A percentile compares a stretch with the other conserved stretches of the same genome.
Conservation (phyloP, 2,888 invertebrate species). For the Meghimatium bilineatum region DNA sequence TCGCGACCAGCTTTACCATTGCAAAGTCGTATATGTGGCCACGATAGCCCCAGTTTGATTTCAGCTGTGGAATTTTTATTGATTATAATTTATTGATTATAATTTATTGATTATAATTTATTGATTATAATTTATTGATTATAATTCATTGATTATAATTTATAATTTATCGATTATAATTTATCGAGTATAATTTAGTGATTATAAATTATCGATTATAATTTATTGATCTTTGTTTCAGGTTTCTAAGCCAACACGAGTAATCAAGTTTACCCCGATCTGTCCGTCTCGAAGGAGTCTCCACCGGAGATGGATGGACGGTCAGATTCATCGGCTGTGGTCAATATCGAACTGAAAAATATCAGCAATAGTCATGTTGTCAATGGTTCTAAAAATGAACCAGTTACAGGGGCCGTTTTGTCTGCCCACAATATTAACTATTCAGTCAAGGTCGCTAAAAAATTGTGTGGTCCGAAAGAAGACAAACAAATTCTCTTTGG, state of each 20-base stretch:
- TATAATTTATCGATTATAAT: too few species aligned
- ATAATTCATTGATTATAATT: too few species aligned
- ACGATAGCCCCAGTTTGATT: too few species aligned
- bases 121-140: not conserved
- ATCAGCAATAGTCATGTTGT: not conserved
- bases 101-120: too few species aligned
- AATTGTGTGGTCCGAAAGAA: constrained; percentile 57
- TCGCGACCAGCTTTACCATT: too few species aligned
- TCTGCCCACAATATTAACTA: constrained; percentile 65
- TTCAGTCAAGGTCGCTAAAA: constrained; percentile 61
- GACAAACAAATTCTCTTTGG: constrained; percentile 68
- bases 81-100: too few species aligned
- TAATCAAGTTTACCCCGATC: not conserved
- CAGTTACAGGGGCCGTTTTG: constrained; percentile 5
- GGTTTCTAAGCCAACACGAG: constrained; percentile 1
- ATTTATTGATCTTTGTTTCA: not conserved
- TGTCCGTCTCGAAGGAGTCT: not conserved
- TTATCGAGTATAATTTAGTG: too few species aligned
- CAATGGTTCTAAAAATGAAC: not conserved
- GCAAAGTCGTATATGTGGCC: too few species aligned
- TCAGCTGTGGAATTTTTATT: too few species aligned
- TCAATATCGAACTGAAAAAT: not conserved
- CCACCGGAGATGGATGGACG: not conserved
- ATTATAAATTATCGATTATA: too few species aligned
- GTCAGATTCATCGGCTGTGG: not conserved